phyloP scores from a whole-genome alignment of 2,888 invertebrate species.

The Caenorhabditis wallacei region DNA sequence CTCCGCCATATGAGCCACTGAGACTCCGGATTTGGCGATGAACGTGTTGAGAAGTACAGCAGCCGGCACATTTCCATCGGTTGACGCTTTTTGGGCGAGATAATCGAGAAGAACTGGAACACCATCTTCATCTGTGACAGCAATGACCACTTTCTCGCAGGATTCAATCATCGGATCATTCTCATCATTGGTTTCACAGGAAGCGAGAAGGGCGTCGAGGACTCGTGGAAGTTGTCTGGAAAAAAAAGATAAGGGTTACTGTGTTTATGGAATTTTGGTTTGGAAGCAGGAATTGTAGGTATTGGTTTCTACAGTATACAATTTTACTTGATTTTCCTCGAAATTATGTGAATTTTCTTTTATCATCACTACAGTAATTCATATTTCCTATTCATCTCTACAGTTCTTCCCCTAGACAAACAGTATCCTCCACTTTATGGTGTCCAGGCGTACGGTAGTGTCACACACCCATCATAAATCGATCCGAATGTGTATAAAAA shows the following conservation, averaged over 20 bases:
- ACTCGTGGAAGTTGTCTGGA: conserved; percentile 92
- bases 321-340: too few relatives aligned
- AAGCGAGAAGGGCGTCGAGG: conserved; percentile 90
- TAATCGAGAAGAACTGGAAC: conserved; percentile 92
- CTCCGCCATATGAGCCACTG: conserved; percentile 67
- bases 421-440: too few relatives aligned
- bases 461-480: too few relatives aligned
- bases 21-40: conserved; percentile 71
- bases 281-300: too few relatives aligned
- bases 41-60: conserved; percentile 74
- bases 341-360: too few relatives aligned
- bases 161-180: conserved; percentile 76
- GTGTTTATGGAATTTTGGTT: too few relatives aligned
- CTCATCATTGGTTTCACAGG: conserved; percentile 72
- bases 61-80: conserved; percentile 92
- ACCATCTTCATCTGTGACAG: conserved; percentile 91
- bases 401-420: too few relatives aligned
- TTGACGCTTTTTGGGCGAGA: conserved; percentile 88
- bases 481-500: too few relatives aligned
- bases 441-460: too few relatives aligned
- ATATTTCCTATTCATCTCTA: too few relatives aligned
- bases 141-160: conserved; percentile 88
- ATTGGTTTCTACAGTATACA: too few relatives aligned
- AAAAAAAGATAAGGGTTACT: neutral
- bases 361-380: too few relatives aligned